Conservation (phyloP, 2,113 vertebrate genomes). For the Neogobius melanostomus region DNA sequence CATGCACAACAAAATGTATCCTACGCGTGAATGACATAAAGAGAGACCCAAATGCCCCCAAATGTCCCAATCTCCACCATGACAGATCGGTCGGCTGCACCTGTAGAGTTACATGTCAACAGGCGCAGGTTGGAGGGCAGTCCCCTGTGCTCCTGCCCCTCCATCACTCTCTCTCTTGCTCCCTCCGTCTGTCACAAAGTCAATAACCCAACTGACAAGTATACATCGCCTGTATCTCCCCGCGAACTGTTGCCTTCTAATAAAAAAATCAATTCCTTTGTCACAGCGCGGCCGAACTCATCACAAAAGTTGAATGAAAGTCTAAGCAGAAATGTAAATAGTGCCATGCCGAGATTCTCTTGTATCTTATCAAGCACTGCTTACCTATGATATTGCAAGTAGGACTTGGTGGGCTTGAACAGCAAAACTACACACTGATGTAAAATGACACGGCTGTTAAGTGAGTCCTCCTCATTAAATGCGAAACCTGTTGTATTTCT, state of each 20-base stretch:
- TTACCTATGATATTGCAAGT: background rate
- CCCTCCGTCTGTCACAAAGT: background rate
- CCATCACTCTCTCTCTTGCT: background rate
- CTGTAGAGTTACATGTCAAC: background rate
- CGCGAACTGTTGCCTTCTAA: background rate
- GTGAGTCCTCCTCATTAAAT: background rate
- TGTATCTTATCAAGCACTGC: background rate
- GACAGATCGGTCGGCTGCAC: background rate
- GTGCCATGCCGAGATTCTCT: background rate
- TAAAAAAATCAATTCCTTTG: background rate
- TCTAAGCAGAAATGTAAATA: slow-evolving; percentile 8
- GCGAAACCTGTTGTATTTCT: background rate
- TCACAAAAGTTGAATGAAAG: slow-evolving; percentile 4
- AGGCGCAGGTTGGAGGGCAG: background rate
- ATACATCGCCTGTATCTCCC: slow-evolving; percentile 2
- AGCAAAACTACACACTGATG: background rate
- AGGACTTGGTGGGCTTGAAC: slow-evolving; percentile 7
- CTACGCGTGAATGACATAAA: too few species aligned
- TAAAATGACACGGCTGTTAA: background rate
- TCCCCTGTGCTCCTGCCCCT: background rate
- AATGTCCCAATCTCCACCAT: background rate
- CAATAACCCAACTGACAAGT: slow-evolving; percentile 9
- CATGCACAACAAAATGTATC: too few species aligned
- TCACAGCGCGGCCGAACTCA: background rate
- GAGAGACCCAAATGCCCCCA: too few species aligned